Percentiles rank a stretch among this genome's conserved stretches.
phyloP scores from a whole-genome alignment of 1,140 invertebrate genomes.

The Aculops lycopersici region DNA sequence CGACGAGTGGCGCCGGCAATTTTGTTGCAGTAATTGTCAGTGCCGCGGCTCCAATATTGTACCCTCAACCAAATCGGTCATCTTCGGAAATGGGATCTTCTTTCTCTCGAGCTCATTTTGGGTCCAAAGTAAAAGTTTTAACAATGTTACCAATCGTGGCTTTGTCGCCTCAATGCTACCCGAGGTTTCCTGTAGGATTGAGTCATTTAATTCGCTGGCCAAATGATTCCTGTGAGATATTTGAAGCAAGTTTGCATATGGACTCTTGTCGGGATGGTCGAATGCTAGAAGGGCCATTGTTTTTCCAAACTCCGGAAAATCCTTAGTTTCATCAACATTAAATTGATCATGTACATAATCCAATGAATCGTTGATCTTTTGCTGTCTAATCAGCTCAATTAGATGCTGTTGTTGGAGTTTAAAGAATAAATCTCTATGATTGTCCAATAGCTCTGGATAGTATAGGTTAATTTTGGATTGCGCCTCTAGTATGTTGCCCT shows the following conservation, averaged over 20 bases:
- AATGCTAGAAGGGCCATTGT: conserved; percentile 80
- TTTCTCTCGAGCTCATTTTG: conserved; percentile 77
- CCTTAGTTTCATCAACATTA: conserved; percentile 57
- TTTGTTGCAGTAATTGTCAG: background rate
- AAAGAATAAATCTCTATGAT: conserved; percentile 76
- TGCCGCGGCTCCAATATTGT: background rate
- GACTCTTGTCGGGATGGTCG: conserved; percentile 69
- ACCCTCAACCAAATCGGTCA: conserved; percentile 39
- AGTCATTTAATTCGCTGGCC: conserved; percentile 80
- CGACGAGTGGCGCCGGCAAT: too few relatives aligned
- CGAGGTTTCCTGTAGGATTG: conserved; percentile 66
- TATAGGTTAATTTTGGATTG: conserved; percentile 68
- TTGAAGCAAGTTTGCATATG: conserved; percentile 74
- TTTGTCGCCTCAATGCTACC: conserved; percentile 45
- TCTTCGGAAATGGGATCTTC: conserved; percentile 64
- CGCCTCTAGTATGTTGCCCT: conserved; percentile 64
- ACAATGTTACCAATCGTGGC: conserved; percentile 47
- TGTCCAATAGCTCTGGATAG: conserved; percentile 73
- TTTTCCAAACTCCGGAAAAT: conserved; percentile 26
- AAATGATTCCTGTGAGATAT: conserved; percentile 77
- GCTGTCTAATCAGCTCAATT: conserved; percentile 61
- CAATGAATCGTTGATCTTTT: conserved; percentile 71
- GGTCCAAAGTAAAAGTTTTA: conserved; percentile 74
- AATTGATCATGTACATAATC: conserved; percentile 75
- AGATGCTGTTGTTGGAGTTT: conserved; percentile 77